Conservation (phyloP, 2,113 vertebrate species). For the Pseudorasbora parva region DNA sequence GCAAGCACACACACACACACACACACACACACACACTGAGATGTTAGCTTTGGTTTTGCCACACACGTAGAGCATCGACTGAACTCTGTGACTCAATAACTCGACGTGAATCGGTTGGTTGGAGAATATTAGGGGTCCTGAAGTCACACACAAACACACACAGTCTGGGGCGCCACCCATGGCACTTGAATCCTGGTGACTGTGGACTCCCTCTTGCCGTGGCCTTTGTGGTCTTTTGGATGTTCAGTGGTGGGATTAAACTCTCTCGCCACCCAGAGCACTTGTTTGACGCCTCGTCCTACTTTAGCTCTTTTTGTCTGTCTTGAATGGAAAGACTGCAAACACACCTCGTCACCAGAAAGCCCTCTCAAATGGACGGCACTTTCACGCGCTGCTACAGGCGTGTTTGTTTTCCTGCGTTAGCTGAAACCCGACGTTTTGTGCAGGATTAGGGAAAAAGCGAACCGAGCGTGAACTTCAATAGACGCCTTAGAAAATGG, state of each 20-base stretch:
- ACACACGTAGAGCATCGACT: conserved; percentile 59
- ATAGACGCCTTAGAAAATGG: not conserved
- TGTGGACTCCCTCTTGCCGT: conserved; percentile 59
- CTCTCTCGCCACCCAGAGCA: conserved; percentile 64
- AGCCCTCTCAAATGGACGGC: conserved; percentile 72
- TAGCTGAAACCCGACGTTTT: conserved; percentile 69
- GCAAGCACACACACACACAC: conserved; percentile 34
- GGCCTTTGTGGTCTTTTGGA: conserved; percentile 69
- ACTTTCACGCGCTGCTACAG: conserved; percentile 63
- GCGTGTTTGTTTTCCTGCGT: conserved; percentile 70
- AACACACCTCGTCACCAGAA: conserved; percentile 71
- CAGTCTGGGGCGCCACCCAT: conserved; percentile 43
- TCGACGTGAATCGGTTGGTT: conserved; percentile 31
- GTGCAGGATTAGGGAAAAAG: conserved; percentile 69
- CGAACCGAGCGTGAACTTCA: conserved; percentile 5
- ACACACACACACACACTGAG: conserved; percentile 41
- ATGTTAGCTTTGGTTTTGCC: conserved; percentile 52
- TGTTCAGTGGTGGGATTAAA: conserved; percentile 73
- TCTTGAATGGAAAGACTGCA: conserved; percentile 53
- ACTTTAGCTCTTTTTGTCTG: conserved; percentile 72
- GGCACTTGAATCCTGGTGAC: conserved; percentile 42
- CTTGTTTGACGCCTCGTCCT: conserved; percentile 77
- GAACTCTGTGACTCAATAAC: conserved; percentile 54
- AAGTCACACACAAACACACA: conserved; percentile 45
- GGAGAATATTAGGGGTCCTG: conserved; percentile 24